Percentiles rank a stretch among this genome's conserved stretches.
phyloP scores from a whole-genome alignment of 2,797 vertebrate species.

The Mycteria americana region DNA sequence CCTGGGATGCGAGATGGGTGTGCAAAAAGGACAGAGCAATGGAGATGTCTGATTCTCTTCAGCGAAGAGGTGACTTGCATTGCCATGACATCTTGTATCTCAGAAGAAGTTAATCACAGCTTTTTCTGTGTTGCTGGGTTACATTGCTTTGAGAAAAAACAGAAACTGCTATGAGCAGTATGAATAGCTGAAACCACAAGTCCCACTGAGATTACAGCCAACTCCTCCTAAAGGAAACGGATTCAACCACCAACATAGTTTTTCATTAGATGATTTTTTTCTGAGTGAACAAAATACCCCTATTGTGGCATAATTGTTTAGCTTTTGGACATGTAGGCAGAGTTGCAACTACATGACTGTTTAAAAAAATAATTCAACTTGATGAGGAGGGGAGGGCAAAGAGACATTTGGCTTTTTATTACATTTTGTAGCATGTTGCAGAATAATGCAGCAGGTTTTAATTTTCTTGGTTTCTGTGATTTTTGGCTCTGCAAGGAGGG shows the following conservation, averaged over 20 bases:
- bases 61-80: neutral
- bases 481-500: slow-evolving; percentile 5
- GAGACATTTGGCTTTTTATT: slow-evolving; percentile 38
- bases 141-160: slow-evolving; percentile 69
- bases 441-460: slow-evolving; percentile 63
- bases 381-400: slow-evolving; percentile 2
- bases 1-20: neutral
- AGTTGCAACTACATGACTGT: slow-evolving; percentile 50
- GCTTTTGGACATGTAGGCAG: slow-evolving; percentile 45
- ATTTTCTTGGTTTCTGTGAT: slow-evolving; percentile 45
- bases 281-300: slow-evolving; percentile 60
- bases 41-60: slow-evolving; percentile 43
- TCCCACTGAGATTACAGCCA: slow-evolving; percentile 68
- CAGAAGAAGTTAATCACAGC: slow-evolving; percentile 63
- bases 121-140: slow-evolving; percentile 71
- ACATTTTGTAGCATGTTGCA: slow-evolving; percentile 28
- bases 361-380: slow-evolving; percentile 21
- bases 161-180: slow-evolving; percentile 63
- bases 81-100: slow-evolving; percentile 46
- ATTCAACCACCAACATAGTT: slow-evolving; percentile 60
- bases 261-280: slow-evolving; percentile 66
- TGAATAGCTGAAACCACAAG: slow-evolving; percentile 67
- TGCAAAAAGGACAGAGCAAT: neutral
- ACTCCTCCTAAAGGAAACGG: slow-evolving; percentile 62
- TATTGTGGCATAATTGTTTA: slow-evolving; percentile 57